Base-by-base conservation (phyloP, 2,888 invertebrate species). In the Oxyscelio sp. region DNA sequence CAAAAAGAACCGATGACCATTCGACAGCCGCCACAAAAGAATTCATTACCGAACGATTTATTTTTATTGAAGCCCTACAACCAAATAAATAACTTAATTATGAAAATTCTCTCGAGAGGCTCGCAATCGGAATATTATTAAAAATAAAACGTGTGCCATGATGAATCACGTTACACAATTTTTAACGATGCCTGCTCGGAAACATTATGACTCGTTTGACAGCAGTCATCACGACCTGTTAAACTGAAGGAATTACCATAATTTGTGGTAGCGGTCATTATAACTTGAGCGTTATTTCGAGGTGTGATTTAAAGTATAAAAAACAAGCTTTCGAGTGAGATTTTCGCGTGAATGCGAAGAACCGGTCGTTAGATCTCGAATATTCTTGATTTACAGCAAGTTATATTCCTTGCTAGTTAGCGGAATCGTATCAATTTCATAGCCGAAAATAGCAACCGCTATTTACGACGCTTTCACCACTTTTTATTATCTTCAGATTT, bases 221-320 rank as follows among this genome's bases (percentile, higher is more conserved):
- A 73, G 61, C 66, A 43, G 74, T 75, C 74, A 81, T 70, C 56
- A 63, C 59, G 68, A 74, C 63, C 74, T 58, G 58, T 61, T 56
- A 71, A 80, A 66, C 50, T 34, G n/a, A 50, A 40, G 31, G 45
- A 74, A 81, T 81, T 75, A 81, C 21, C 74, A 81, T 81, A 81
- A 81, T 81, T 81, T 74, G 81, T 68, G 54, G 58, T 38, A 81
- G 68, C 43, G 54, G 68, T 74, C 45, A 81, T 74, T 66, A 80
- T 80, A 43, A 70, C 66, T 81, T 61, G 52, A 81, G 68, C 61
- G 74, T 19, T 61, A 43, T 48, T 56, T 15, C 50, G 52, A 82
- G 58, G 63, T 70, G 75, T 65, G 70, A 82, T 70, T 70, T 70
- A n/a, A 66, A 40, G 59, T 40, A 74, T 43, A 61, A 66, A n/a